Percentiles rank a stretch among this genome's conserved stretches.
These are phyloP conservation scores for Solenodon paradoxus DNA, from an alignment of 2,113 vertebrate species.

Conservation along the genomic window DNA sequence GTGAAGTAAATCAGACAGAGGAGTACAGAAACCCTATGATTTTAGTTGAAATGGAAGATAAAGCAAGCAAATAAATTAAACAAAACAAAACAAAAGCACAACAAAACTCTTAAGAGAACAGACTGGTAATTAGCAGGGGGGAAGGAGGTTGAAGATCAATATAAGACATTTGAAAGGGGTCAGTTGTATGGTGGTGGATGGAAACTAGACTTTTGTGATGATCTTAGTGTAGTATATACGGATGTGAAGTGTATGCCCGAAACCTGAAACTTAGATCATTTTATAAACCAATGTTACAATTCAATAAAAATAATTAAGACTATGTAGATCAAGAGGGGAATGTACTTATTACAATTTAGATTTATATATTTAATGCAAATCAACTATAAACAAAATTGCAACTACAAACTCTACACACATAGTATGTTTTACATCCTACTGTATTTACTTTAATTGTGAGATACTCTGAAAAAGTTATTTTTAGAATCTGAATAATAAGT, in stretches of 20 bases:
- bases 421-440: background rate
- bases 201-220: background rate
- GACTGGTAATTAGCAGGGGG: background rate
- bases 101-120: background rate
- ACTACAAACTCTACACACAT: no score
- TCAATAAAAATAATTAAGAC: background rate
- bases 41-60: background rate
- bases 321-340: background rate
- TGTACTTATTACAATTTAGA: background rate
- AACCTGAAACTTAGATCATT: background rate
- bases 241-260: background rate
- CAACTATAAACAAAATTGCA: no score
- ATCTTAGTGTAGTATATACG: background rate
- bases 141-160: background rate
- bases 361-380: background rate
- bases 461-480: slow-evolving; percentile 30
- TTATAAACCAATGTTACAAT: background rate
- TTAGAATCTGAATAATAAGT: slow-evolving; percentile 32
- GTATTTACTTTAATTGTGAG: slow-evolving; percentile 20
- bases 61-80: background rate
- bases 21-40: background rate
- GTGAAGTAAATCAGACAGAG: no score
- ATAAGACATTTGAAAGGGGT: background rate
- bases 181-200: background rate
- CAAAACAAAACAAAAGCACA: background rate